These are phyloP conservation scores for Cuniculus paca DNA, from an alignment of 2,797 vertebrate genomes.

Conservation along the genomic window DNA sequence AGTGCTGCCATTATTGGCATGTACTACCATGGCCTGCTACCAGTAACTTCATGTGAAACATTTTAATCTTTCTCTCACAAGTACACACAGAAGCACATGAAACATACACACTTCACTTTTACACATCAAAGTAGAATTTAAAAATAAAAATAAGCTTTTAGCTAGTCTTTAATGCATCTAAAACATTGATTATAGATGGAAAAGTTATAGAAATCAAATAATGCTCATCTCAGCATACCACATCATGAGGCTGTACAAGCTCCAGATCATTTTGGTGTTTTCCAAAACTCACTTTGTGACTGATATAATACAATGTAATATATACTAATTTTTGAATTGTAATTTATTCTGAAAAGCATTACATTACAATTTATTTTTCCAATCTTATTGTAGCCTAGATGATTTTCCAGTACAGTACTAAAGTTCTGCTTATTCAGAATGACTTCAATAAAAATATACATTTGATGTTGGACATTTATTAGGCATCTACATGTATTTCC, in stretches of 20 bases:
- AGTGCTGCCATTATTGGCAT: too few species aligned
- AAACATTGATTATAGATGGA: background rate
- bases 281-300: background rate
- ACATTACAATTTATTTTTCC: background rate
- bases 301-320: background rate
- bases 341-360: conserved; percentile 6
- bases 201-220: background rate
- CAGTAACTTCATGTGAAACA: conserved; percentile 17
- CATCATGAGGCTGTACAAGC: background rate
- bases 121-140: conserved; percentile 18
- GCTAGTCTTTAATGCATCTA: background rate
- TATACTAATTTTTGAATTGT: background rate
- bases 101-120: background rate
- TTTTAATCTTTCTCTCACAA: background rate
- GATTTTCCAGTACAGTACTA: background rate
- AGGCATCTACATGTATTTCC: background rate
- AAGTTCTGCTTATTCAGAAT: background rate
- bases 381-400: background rate
- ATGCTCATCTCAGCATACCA: background rate
- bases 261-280: background rate
- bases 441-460: background rate
- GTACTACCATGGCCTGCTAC: too few species aligned
- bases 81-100: background rate
- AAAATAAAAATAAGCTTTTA: background rate
- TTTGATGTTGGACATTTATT: background rate